These are phyloP conservation scores for Antechinus stuartii DNA, from an alignment of 2,113 vertebrate genomes.

Conservation along the genomic window DNA sequence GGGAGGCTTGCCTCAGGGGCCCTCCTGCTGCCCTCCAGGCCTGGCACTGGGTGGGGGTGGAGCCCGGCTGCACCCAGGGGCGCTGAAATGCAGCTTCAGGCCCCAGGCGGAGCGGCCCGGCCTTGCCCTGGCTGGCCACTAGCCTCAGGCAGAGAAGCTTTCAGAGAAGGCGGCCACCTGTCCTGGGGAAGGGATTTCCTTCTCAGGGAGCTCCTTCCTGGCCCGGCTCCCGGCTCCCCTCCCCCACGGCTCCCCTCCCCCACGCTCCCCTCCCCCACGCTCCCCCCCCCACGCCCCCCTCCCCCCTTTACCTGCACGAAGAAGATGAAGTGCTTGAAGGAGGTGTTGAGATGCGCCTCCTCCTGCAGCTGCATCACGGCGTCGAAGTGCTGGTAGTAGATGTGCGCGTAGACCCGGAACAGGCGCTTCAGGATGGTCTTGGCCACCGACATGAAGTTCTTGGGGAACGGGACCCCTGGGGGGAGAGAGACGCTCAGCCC, in stretches of 20 bases:
- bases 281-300: not conserved
- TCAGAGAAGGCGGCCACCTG: too few relatives aligned
- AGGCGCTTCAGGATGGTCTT: slow-evolving; percentile 97
- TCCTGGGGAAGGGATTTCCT: too few relatives aligned
- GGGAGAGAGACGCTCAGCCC: slow-evolving; percentile 16
- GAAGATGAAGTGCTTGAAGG: slow-evolving; percentile 99
- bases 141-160: not conserved
- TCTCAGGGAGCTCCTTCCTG: too few relatives aligned
- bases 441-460: slow-evolving; percentile 98
- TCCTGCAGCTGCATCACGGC: slow-evolving; percentile 97
- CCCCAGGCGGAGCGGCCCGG: too few relatives aligned
- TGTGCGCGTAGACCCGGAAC: slow-evolving; percentile 96
- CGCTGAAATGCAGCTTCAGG: too few relatives aligned
- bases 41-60: too few relatives aligned
- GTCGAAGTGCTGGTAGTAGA: slow-evolving; percentile 98
- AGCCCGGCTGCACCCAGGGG: too few relatives aligned
- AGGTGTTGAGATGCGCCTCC: slow-evolving; percentile 98
- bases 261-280: fast-evolving
- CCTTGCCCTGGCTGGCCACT: too few relatives aligned
- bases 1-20: too few relatives aligned
- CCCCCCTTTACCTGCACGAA: slow-evolving; percentile 92
- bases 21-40: too few relatives aligned
- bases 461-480: slow-evolving; percentile 95
- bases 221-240: too few relatives aligned
- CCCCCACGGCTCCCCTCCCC: too few relatives aligned